These are phyloP conservation scores for Plutomurus gul DNA, from an alignment of 1,140 invertebrate species.

Conservation along the genomic window DNA sequence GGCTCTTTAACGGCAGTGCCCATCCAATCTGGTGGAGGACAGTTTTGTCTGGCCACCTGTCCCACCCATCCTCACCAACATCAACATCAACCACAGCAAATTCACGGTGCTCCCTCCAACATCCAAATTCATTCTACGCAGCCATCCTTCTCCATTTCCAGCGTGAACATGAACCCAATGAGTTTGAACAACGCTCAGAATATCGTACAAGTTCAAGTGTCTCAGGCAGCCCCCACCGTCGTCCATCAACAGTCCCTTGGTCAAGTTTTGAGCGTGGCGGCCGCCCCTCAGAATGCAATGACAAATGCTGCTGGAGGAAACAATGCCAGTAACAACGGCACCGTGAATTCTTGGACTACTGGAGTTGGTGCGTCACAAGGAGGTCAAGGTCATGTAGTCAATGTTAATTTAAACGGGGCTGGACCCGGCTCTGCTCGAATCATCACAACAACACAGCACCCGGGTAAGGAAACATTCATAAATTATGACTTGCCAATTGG, in stretches of 20 bases:
- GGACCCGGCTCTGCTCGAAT: conserved; percentile 36
- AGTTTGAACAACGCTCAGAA: conserved; percentile 29
- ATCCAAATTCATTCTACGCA: conserved; percentile 9
- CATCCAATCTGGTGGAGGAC: background rate
- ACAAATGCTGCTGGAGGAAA: background rate
- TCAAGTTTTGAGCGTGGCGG: conserved; percentile 38
- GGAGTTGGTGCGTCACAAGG: background rate
- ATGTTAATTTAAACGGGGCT: conserved; percentile 46
- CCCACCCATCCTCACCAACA: conserved; percentile 28
- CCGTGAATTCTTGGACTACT: background rate
- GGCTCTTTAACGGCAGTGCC: background rate
- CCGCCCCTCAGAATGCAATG: background rate
- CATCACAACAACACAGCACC: conserved; percentile 48
- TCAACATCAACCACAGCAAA: conserved; percentile 3
- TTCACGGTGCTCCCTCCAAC: background rate
- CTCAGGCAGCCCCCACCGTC: conserved; percentile 28
- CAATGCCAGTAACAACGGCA: background rate
- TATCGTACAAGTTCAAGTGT: conserved; percentile 45
- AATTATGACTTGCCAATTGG: no score
- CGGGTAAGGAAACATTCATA: no score
- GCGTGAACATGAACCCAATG: background rate
- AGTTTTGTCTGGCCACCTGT: conserved; percentile 4
- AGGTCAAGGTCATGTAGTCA: conserved; percentile 46
- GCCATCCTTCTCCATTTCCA: conserved; percentile 1
- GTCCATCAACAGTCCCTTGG: conserved; percentile 32